phyloP scores from a whole-genome alignment of 2,113 vertebrate genomes.

The Neogobius melanostomus region DNA sequence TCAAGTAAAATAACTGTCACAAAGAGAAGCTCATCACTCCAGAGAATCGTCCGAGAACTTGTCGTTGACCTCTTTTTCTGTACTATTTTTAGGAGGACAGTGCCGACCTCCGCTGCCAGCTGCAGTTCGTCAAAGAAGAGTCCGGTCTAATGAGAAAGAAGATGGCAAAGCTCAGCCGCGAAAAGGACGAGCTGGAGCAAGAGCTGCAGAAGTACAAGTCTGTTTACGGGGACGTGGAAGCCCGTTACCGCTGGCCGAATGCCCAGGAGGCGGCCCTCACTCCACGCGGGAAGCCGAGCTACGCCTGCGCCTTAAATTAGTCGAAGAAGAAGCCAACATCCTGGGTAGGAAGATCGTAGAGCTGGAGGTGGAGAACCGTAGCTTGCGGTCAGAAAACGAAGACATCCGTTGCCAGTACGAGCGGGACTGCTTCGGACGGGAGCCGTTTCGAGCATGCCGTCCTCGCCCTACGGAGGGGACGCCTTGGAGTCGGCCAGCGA shows the following conservation, averaged over 20 bases:
- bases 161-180: conserved; percentile 93
- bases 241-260: conserved; percentile 84
- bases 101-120: conserved; percentile 94
- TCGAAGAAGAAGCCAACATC: conserved; percentile 98
- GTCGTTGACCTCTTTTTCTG: neutral
- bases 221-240: conserved; percentile 95
- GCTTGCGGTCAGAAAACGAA: conserved; percentile 93
- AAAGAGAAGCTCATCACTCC: too few relatives aligned
- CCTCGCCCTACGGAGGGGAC: conserved; percentile 88
- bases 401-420: conserved; percentile 92
- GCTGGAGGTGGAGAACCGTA: conserved; percentile 96
- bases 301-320: conserved; percentile 91
- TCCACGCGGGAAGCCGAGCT: conserved; percentile 94
- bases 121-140: conserved; percentile 98
- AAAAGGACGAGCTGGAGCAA: conserved; percentile 94
- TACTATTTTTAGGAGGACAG: conserved; percentile 86
- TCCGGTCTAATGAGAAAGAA: conserved; percentile 94
- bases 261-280: conserved; percentile 88
- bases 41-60: too few relatives aligned
- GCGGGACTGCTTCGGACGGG: conserved; percentile 85
- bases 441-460: conserved; percentile 89
- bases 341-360: conserved; percentile 96
- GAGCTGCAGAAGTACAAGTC: conserved; percentile 96
- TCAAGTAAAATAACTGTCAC: too few relatives aligned
- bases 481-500: conserved; percentile 86